Evolutionary conservation across 2,113 vertebrate genomes (phyloP).

Genomic region (Cheilinus undulatus): DNA sequence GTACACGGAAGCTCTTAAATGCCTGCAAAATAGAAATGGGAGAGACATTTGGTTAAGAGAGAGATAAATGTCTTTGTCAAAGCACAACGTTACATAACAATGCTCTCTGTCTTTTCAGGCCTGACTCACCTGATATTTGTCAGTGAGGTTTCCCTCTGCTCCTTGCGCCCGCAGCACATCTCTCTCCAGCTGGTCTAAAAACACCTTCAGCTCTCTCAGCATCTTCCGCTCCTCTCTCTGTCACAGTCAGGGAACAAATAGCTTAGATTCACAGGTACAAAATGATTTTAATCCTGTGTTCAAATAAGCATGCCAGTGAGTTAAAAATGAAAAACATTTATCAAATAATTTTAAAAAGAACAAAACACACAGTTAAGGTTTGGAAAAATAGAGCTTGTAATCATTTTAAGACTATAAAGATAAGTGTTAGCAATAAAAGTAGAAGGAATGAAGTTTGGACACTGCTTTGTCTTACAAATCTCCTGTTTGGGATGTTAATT

Average conservation of each 20-base stretch:
- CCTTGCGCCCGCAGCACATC: conserved; percentile 91
- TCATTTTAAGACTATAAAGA: not conserved
- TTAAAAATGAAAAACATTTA: conserved; percentile 13
- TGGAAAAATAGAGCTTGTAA: not conserved
- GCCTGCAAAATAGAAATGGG: conserved; percentile 77
- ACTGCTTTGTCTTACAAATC: not conserved
- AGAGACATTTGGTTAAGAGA: not conserved
- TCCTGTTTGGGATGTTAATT: conserved; percentile 37
- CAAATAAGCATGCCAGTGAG: conserved; percentile 7
- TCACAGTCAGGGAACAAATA: conserved; percentile 37
- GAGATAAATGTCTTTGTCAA: not conserved
- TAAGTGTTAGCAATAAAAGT: conserved; percentile 23
- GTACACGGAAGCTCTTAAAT: conserved; percentile 92
- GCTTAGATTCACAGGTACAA: conserved; percentile 12
- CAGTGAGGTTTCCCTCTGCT: conserved; percentile 89
- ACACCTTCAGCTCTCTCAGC: conserved; percentile 92
- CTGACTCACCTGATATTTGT: conserved; percentile 92
- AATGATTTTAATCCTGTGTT: not conserved
- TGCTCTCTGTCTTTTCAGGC: not conserved
- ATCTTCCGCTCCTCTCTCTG: conserved; percentile 92
- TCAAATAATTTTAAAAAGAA: conserved; percentile 7
- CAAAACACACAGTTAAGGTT: conserved; percentile 4
- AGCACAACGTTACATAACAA: not conserved
- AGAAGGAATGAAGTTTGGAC: conserved; percentile 11
- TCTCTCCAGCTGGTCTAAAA: conserved; percentile 96